phyloP scores from a whole-genome alignment of 1,140 invertebrate species.

The Stegodyphus mimosarum region DNA sequence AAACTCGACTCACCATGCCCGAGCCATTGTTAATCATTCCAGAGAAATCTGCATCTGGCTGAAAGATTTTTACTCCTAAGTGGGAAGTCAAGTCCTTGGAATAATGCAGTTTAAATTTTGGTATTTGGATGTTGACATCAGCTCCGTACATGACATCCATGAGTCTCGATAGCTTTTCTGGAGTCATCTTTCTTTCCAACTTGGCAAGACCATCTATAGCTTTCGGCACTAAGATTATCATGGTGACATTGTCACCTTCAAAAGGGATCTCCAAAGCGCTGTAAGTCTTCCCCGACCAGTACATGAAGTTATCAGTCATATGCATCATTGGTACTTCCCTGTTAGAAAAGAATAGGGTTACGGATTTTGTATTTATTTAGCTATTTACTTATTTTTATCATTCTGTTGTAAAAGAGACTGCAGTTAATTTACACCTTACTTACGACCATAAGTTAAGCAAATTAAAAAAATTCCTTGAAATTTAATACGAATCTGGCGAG shows the following conservation, averaged over 20 bases:
- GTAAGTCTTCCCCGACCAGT: background rate
- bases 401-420: too few species aligned
- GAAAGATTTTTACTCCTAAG: background rate
- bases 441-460: too few species aligned
- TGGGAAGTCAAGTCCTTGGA: background rate
- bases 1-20: background rate
- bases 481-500: too few species aligned
- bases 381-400: too few species aligned
- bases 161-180: background rate
- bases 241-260: slow-evolving; percentile 17
- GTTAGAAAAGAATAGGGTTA: background rate
- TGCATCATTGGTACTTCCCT: slow-evolving; percentile 12
- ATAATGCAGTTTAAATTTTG: slow-evolving; percentile 14
- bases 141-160: background rate
- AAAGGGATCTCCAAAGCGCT: slow-evolving; percentile 10
- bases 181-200: background rate
- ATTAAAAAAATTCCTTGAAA: too few species aligned
- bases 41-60: background rate
- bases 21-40: background rate
- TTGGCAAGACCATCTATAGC: background rate
- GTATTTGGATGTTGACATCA: background rate
- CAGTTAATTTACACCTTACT: too few species aligned
- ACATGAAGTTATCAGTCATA: background rate
- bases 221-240: slow-evolving; percentile 38
- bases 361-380: too few species aligned